Evolutionary conservation across 2,797 vertebrate species (phyloP), one percentile per base, ranked within the genome.

Genomic region (Myotis vivesi): DNA sequence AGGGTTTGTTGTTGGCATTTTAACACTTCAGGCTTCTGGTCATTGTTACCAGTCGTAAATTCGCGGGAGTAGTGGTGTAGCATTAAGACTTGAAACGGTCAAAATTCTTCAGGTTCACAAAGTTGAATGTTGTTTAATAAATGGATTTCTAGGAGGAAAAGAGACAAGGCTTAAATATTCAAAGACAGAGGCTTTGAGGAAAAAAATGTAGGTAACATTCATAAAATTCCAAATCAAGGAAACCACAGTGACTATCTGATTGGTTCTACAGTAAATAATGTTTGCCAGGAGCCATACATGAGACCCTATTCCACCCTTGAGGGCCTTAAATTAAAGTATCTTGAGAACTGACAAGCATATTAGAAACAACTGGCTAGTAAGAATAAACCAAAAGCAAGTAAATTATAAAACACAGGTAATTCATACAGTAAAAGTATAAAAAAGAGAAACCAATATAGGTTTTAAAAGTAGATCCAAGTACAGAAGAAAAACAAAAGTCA

Each of bases 1-100:
- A 97, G 92, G 91, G 97, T 98, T 98, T 98, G 98, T 98, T 97
- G 97, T 98, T 98, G 98, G 98, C 98, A 97, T 97, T 97, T 97
- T 96, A 94, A 97, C 97, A 97, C 71, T 97, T 97, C 95, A 97
- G 97, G 94, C 93, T 95, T 97, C 97, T 98, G 97, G 97, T 97
- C 97, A 94, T 69, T 46, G 59, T 95, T 96, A 96, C 96, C 96
- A 96, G 97, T 89, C 95, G 97, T 95, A 85, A 94, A 97, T 96
- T 97, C 81, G 4, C 96, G 82, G 94, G 87, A 98, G 94, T 82
- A 92, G 97, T 95, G 98, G 96, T 82, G 89, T 96, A 95, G 95
- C 81, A 88, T 96, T 87, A 95, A 93, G 92, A 97, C 95, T 98
- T 92, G 97, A 97, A 98, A 98, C 97, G 97, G 75, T 97, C 94